These are phyloP conservation scores for Sminthopsis crassicaudata DNA, from an alignment of 2,113 vertebrate species.

Conservation along the genomic window DNA sequence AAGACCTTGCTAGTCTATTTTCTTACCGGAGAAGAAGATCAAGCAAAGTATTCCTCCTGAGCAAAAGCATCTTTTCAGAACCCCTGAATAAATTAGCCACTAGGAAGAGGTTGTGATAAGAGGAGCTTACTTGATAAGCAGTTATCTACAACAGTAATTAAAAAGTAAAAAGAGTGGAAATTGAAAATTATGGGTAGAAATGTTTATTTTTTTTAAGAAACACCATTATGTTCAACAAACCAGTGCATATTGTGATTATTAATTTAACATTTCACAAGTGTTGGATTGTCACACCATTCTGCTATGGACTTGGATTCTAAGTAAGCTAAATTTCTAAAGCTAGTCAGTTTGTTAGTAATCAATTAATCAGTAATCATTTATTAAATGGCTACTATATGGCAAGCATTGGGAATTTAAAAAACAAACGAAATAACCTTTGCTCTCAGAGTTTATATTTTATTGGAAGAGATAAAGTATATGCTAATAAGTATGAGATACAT, in stretches of 20 bases:
- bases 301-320: conserved; percentile 20
- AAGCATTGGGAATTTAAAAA: not conserved
- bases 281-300: not conserved
- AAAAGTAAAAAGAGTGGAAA: conserved; percentile 24
- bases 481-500: not conserved
- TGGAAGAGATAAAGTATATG: not conserved
- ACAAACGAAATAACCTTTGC: not conserved
- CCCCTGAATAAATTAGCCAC: conserved; percentile 11
- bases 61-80: conserved; percentile 41
- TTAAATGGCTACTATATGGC: not conserved
- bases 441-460: not conserved
- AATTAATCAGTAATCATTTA: not conserved
- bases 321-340: not conserved
- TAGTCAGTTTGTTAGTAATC: not conserved
- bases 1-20: not conserved
- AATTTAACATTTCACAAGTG: not conserved
- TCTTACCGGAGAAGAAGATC: conserved; percentile 4
- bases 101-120: not conserved
- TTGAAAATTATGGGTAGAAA: not conserved
- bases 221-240: not conserved
- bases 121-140: conserved; percentile 8
- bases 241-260: not conserved
- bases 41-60: conserved; percentile 19
- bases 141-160: conserved; percentile 41
- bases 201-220: conserved; percentile 37